Percentiles rank a stretch among this genome's conserved stretches.
Conservation (phyloP, 2,797 vertebrate species). For the Lepidocolaptes lacrymiger region DNA sequence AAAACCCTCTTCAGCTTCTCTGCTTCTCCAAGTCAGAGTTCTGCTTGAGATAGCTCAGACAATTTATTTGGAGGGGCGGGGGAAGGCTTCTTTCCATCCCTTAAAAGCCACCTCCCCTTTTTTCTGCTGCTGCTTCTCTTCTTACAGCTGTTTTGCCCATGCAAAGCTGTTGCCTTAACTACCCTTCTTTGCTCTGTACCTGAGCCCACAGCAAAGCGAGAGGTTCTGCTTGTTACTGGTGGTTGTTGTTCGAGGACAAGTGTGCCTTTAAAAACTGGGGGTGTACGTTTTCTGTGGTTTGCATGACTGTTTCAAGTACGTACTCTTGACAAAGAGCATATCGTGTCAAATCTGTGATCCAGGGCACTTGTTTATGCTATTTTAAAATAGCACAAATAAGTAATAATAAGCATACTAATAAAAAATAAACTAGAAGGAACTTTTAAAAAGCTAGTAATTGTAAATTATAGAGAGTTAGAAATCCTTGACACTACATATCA, state of each 20-base stretch:
- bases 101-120: background rate
- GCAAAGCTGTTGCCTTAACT: background rate
- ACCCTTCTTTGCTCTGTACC: background rate
- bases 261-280: background rate
- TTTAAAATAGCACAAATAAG: background rate
- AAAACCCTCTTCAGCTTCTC: background rate
- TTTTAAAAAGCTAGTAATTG: background rate
- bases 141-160: background rate
- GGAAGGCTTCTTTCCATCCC: background rate
- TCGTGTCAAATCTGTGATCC: background rate
- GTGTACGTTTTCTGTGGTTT: background rate
- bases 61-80: fast-evolving
- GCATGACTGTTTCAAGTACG: background rate
- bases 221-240: background rate
- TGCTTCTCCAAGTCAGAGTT: background rate
- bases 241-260: background rate
- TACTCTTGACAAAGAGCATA: background rate
- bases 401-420: background rate
- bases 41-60: background rate
- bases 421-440: background rate
- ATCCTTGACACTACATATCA: background rate
- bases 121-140: background rate
- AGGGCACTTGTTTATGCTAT: background rate
- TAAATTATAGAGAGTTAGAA: background rate
- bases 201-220: background rate